Conservation (phyloP, 2,888 invertebrate species). For the Amphipyra berbera region DNA sequence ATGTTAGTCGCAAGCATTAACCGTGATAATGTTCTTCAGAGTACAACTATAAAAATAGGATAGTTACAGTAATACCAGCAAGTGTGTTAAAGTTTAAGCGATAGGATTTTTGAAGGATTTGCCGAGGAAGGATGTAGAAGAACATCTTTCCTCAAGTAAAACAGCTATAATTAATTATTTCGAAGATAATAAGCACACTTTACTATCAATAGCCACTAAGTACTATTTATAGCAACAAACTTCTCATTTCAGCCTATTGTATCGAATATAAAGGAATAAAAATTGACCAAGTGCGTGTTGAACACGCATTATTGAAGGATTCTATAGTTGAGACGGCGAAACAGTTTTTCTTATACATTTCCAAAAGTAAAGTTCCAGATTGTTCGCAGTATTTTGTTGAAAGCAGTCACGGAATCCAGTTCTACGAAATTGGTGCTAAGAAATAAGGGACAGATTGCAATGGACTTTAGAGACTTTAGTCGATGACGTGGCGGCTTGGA, state of each 20-base stretch:
- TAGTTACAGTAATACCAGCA: too few species aligned
- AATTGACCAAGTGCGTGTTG: slow-evolving; percentile 52
- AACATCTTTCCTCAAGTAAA: too few species aligned
- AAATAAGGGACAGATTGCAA: slow-evolving; percentile 4
- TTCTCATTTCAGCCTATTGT: slow-evolving; percentile 47
- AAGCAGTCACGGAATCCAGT: slow-evolving; percentile 31
- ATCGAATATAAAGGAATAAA: slow-evolving; percentile 39
- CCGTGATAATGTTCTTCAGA: too few species aligned
- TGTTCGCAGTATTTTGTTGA: slow-evolving; percentile 26
- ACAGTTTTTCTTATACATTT: slow-evolving; percentile 42
- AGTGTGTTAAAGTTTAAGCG: too few species aligned
- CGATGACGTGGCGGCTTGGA: background rate
- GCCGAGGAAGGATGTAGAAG: too few species aligned
- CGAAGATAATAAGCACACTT: background rate
- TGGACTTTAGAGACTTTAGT: background rate
- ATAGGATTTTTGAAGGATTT: too few species aligned
- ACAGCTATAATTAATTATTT: too few species aligned
- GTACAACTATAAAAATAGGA: too few species aligned
- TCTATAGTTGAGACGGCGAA: slow-evolving; percentile 21
- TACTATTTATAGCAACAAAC: slow-evolving; percentile 19
- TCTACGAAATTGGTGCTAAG: slow-evolving; percentile 7
- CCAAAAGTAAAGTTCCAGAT: slow-evolving; percentile 30
- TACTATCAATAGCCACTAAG: background rate
- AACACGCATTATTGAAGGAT: slow-evolving; percentile 47
- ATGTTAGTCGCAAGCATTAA: too few species aligned